A percentile compares a stretch with the other conserved stretches of the same genome.
These are phyloP conservation scores for Agelas oroides DNA, from an alignment of 37 sponge, comb jelly and placozoan species.

Conservation along the genomic window DNA sequence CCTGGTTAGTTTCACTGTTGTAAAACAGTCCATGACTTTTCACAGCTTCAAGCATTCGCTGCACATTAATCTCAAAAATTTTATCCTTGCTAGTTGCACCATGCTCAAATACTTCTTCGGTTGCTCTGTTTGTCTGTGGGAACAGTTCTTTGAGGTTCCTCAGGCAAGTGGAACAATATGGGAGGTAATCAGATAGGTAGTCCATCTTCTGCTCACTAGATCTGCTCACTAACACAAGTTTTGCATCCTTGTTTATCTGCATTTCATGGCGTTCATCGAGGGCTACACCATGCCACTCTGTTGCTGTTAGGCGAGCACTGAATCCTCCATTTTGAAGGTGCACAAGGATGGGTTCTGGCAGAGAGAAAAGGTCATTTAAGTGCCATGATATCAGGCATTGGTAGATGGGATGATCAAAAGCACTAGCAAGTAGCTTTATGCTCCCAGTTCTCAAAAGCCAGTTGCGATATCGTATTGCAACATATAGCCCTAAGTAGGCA, in stretches of 20 bases:
- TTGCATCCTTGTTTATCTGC: slow-evolving; percentile 35
- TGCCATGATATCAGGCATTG: slow-evolving; percentile 15
- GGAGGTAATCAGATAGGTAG: neutral
- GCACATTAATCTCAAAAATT: neutral
- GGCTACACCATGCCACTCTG: slow-evolving; percentile 31
- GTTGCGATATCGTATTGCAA: neutral
- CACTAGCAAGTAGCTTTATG: slow-evolving; percentile 7
- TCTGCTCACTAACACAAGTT: slow-evolving; percentile 7
- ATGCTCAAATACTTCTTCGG: neutral
- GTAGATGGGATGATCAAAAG: slow-evolving; percentile 20
- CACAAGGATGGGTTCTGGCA: slow-evolving; percentile 16
- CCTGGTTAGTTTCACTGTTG: neutral
- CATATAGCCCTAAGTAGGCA: slow-evolving; percentile 8
- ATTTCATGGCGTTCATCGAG: slow-evolving; percentile 48
- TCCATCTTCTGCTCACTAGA: slow-evolving; percentile 26
- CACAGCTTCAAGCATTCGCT: neutral
- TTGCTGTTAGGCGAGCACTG: neutral
- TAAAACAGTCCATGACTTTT: slow-evolving; percentile 7
- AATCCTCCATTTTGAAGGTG: slow-evolving; percentile 12
- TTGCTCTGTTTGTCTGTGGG: neutral
- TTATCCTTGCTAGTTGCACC: neutral
- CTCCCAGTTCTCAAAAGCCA: slow-evolving; percentile 8
- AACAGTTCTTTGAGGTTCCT: neutral
- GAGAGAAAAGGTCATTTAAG: neutral
- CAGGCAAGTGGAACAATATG: neutral